These are phyloP conservation scores for Pocillopora grandis DNA, from an alignment of 92 coral and sea anemone genomes.

Conservation along the genomic window DNA sequence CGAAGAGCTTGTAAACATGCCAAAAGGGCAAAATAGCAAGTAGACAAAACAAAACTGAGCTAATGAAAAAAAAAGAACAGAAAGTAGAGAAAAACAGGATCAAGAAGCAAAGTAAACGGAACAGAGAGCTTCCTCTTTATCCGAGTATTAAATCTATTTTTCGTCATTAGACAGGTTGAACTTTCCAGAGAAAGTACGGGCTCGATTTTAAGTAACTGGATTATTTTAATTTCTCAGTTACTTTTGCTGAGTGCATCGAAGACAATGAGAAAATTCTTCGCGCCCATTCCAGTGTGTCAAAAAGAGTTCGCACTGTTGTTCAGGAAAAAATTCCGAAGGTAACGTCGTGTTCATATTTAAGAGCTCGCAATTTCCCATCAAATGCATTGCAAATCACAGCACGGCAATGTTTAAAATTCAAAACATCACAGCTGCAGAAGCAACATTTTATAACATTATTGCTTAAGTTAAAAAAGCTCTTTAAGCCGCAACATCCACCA, in stretches of 20 bases:
- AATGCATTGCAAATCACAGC: neutral
- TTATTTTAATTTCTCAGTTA: slow-evolving; percentile 37
- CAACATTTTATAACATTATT: too few relatives aligned
- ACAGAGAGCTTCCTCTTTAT: neutral
- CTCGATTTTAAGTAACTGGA: slow-evolving; percentile 10
- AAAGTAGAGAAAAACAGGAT: neutral
- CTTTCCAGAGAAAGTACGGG: neutral
- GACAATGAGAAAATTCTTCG: slow-evolving; percentile 50
- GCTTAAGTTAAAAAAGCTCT: too few relatives aligned
- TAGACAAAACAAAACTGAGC: neutral
- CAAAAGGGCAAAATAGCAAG: too few relatives aligned
- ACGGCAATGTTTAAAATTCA: neutral
- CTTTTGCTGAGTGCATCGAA: slow-evolving; percentile 48
- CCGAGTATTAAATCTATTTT: neutral
- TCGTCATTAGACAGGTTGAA: neutral
- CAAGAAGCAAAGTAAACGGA: too few relatives aligned
- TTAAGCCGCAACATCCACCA: too few relatives aligned
- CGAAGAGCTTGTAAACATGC: too few relatives aligned
- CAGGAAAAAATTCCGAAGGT: slow-evolving; percentile 41
- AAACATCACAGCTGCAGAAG: neutral
- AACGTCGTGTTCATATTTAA: slow-evolving; percentile 2
- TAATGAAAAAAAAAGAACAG: neutral
- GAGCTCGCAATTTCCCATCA: slow-evolving; percentile 8
- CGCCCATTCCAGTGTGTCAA: slow-evolving; percentile 41
- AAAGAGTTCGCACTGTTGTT: slow-evolving; percentile 45